A percentile compares a stretch with the other conserved stretches of the same genome.
Conservation (phyloP, 1,140 invertebrate genomes). For the Anastrepha obliqua region DNA sequence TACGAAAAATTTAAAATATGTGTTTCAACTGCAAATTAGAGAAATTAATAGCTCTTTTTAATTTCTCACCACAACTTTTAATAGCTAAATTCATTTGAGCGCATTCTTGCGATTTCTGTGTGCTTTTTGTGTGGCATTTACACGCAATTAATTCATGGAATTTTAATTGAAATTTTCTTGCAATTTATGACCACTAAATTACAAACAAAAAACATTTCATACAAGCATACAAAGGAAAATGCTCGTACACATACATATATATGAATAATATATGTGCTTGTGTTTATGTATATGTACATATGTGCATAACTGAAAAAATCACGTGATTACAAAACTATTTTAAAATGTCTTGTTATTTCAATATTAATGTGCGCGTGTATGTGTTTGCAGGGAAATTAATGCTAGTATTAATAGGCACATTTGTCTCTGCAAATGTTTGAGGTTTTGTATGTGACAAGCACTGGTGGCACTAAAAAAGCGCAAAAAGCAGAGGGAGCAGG, state of each 20-base stretch:
- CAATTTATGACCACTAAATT: constrained; percentile 10
- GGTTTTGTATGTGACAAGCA: neutral
- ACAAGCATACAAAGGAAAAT: neutral
- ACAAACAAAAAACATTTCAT: neutral
- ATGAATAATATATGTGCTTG: too few species aligned
- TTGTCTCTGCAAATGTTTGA: neutral
- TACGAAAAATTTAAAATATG: too few species aligned
- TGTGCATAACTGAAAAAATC: too few species aligned
- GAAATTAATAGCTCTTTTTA: neutral
- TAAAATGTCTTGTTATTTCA: neutral
- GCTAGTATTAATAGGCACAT: neutral
- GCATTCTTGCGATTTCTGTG: neutral
- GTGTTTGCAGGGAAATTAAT: neutral
- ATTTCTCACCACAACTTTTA: neutral
- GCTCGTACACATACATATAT: neutral
- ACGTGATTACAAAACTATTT: neutral
- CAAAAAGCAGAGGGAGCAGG: too few species aligned
- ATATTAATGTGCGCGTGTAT: neutral
- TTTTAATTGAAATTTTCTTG: constrained; percentile 46
- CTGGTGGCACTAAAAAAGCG: too few species aligned
- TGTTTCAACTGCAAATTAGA: neutral
- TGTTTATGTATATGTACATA: too few species aligned
- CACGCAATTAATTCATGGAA: constrained; percentile 31
- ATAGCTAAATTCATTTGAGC: neutral
- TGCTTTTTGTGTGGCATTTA: neutral